Evolutionary conservation across 2,797 vertebrate species (phyloP).

Genomic region (Melanotaenia boesemani): DNA sequence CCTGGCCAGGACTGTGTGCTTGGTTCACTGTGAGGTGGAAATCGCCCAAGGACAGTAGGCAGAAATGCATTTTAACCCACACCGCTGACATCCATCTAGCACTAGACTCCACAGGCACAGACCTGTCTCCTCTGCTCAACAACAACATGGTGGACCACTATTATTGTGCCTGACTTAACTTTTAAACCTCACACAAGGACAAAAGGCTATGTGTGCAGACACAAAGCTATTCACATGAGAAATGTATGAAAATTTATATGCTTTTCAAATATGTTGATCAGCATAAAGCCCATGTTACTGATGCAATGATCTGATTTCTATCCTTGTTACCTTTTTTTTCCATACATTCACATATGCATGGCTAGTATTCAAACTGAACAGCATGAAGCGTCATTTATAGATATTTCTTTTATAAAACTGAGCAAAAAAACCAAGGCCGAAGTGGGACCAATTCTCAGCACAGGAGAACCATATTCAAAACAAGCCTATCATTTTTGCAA

Average conservation of each 20-base stretch:
- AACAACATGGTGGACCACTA: constrained; percentile 65
- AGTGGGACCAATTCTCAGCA: no score
- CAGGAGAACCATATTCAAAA: no score
- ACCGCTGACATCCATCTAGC: constrained; percentile 73
- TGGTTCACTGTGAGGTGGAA: constrained; percentile 64
- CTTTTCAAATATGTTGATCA: background rate
- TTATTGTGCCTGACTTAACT: constrained; percentile 43
- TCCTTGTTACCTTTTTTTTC: no score
- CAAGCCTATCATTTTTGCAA: no score
- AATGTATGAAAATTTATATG: background rate
- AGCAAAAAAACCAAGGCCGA: no score
- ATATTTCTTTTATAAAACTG: no score
- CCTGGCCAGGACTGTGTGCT: constrained; percentile 66
- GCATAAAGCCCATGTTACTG: background rate
- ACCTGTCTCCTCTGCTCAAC: constrained; percentile 74
- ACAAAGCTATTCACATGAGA: constrained; percentile 11
- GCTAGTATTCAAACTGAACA: no score
- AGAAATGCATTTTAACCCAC: constrained; percentile 75
- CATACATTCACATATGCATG: no score
- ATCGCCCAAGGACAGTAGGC: constrained; percentile 69
- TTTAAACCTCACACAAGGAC: constrained; percentile 24
- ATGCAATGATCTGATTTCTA: background rate
- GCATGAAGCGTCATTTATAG: no score
- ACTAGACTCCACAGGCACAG: constrained; percentile 65
- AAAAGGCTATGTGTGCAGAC: background rate